A percentile compares a stretch with the other conserved stretches of the same genome.
phyloP scores from a whole-genome alignment of 2,113 vertebrate species.

The Cyanoderma ruficeps region DNA sequence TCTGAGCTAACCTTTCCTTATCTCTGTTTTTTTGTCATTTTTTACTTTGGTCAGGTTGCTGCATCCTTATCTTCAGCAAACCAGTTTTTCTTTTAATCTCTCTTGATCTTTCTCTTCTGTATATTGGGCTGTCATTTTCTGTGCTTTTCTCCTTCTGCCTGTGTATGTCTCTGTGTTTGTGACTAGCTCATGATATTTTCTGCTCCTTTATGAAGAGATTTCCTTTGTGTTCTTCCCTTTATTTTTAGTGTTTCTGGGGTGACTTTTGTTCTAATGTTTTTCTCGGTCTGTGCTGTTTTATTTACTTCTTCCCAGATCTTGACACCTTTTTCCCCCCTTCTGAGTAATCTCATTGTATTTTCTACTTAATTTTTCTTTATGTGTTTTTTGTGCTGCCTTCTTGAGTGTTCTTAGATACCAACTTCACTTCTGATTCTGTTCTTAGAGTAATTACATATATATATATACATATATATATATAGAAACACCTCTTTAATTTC shows the following conservation, averaged over 20 bases:
- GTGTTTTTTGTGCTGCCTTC: neutral
- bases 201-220: neutral
- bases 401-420: neutral
- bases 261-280: neutral
- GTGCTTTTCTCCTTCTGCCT: neutral
- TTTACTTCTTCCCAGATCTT: neutral
- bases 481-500: neutral
- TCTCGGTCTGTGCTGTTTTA: neutral
- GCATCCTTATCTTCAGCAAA: slow-evolving; percentile 10
- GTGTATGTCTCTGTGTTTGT: neutral
- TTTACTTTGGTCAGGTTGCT: neutral
- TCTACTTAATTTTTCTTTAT: neutral
- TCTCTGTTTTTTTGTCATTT: neutral
- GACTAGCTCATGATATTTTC: neutral
- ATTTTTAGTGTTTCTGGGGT: neutral
- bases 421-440: neutral
- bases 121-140: slow-evolving; percentile 16
- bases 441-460: neutral
- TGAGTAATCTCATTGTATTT: neutral
- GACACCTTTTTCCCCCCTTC: neutral
- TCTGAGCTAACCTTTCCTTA: neutral
- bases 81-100: slow-evolving; percentile 31
- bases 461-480: neutral
- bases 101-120: slow-evolving; percentile 1
- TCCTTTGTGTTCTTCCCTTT: neutral